These are phyloP conservation scores for Plutella xylostella DNA, from an alignment of 2,888 invertebrate genomes.

Conservation along the genomic window DNA sequence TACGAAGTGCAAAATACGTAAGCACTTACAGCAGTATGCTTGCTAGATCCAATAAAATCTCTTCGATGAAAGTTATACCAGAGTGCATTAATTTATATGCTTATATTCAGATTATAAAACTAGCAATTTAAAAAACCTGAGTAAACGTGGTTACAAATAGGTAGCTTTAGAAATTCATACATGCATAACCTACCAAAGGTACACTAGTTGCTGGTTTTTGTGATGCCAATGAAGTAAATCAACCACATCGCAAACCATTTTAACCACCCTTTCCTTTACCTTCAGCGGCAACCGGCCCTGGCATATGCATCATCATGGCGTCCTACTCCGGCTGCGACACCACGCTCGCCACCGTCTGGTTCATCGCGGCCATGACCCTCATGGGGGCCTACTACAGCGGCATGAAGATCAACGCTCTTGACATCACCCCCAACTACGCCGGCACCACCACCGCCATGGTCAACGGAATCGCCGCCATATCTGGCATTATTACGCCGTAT, in stretches of 20 bases:
- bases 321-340: conserved; percentile 74
- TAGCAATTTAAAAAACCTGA: neutral
- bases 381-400: conserved; percentile 80
- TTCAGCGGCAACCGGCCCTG: conserved; percentile 74
- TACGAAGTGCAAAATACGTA: too few relatives aligned
- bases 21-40: too few relatives aligned
- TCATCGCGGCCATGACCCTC: conserved; percentile 73
- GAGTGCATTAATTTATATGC: too few relatives aligned
- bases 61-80: too few relatives aligned
- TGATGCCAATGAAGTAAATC: too few relatives aligned
- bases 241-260: too few relatives aligned
- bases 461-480: conserved; percentile 73
- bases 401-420: conserved; percentile 75
- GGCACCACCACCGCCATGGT: conserved; percentile 75
- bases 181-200: too few relatives aligned
- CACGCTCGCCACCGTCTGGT: conserved; percentile 65
- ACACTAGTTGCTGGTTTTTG: neutral
- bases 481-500: conserved; percentile 73
- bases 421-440: conserved; percentile 73
- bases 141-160: neutral
- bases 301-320: conserved; percentile 71
- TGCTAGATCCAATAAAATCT: too few relatives aligned
- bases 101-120: too few relatives aligned
- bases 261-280: too few relatives aligned
- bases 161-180: neutral